Base-by-base conservation (phyloP, 2,888 invertebrate genomes). In the Cetonia aurata region DNA sequence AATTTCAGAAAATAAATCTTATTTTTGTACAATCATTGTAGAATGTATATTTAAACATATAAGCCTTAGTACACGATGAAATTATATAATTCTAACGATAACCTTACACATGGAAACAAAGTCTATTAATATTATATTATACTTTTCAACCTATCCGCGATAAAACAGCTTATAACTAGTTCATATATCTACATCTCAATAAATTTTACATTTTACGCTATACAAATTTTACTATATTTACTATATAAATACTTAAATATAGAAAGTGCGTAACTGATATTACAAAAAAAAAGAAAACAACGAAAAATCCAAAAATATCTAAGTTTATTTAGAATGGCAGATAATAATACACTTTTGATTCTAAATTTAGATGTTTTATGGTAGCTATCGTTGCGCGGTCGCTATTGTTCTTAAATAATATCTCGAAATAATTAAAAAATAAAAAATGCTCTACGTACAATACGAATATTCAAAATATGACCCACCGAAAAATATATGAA, bases 331-430 rank as follows among this genome's bases (percentile, higher is more conserved):
- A 52, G 17, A 12, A 25, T 25, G 17, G 12, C 9, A 25, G 25
- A 52, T 52, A 25, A 52, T 52, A 25, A 42, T 44, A 59, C 42
- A 12, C 31, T 48, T 60, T 46, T 60, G 46, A 31, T 13, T 46
- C 60, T 60, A 60, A 60, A 60, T 60, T 60, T 60, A 60, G 60
- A 60, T 19, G 6, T 31, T 31, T 60, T 59, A 59, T 13, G 19
- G 44, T 25, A 44, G 44, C 46, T 46, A 60, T 60, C 33, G 42
- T 25, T 31, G 44, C 31, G 25, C 25, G 46, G 44, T 46, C 13
- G 13, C 60, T 46, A 46, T 31, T 60, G 46, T 60, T 60, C 31
- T n/a, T 46, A 13, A 46, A 37, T 37, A 12, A 13, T 46, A 46
- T 48, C 60, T 59, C 12, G 10, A 57, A 57, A 42, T 37, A 59